Evolutionary conservation across 2,113 vertebrate genomes (phyloP).

Genomic region (Pseudonaja textilis): DNA sequence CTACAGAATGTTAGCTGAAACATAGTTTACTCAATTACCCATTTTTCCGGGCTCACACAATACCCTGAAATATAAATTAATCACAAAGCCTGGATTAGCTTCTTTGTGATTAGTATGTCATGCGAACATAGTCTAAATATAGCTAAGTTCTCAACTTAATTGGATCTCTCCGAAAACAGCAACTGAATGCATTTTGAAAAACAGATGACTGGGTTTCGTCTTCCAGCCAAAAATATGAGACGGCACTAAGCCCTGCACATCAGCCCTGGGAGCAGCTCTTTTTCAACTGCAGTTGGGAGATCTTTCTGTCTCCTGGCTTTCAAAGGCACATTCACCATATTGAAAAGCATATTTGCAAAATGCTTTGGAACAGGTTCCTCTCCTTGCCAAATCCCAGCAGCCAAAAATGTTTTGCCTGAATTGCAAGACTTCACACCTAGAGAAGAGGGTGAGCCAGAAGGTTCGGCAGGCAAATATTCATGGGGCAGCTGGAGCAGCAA

Average conservation of each 20-base stretch:
- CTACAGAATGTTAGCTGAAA: background rate
- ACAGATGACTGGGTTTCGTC: too few relatives aligned
- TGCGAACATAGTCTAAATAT: background rate
- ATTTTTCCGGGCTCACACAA: background rate
- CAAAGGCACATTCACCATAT: background rate
- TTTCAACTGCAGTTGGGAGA: background rate
- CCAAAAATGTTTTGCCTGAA: background rate
- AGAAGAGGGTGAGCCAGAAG: background rate
- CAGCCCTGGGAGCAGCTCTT: background rate
- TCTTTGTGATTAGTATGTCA: background rate
- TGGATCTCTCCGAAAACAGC: background rate
- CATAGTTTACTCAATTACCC: background rate
- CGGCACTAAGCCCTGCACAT: background rate
- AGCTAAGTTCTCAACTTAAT: background rate
- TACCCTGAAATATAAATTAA: background rate
- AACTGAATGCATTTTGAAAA: background rate
- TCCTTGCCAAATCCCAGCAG: background rate
- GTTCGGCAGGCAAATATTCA: too few relatives aligned
- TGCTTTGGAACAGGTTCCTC: background rate
- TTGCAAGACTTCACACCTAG: background rate
- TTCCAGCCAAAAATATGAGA: background rate
- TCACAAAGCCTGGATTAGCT: background rate
- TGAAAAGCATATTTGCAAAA: background rate
- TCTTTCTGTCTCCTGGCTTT: background rate
- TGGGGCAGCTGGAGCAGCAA: background rate